Evolutionary conservation across 1,140 invertebrate genomes (phyloP).

Genomic region (Drosophila pseudoobscura): DNA sequence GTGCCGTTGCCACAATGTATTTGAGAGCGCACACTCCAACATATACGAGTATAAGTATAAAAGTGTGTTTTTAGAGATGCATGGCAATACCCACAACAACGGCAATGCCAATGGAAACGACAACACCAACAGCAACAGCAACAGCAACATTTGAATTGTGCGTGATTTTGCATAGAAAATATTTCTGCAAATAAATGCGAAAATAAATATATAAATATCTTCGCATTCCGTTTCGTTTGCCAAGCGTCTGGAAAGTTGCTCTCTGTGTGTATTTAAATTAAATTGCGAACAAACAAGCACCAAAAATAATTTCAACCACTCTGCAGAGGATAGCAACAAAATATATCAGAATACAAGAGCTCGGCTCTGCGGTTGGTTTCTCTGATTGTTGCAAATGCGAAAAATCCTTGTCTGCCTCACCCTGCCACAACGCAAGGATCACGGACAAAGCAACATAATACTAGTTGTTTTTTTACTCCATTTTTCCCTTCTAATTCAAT

Average conservation of each 20-base stretch:
- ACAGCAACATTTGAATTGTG: conserved; percentile 37
- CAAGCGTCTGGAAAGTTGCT: conserved; percentile 44
- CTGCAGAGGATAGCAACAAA: conserved; percentile 23
- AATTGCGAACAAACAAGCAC: conserved; percentile 45
- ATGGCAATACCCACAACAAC: neutral
- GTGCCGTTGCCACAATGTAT: neutral
- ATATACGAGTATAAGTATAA: neutral
- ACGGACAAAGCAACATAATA: conserved; percentile 14
- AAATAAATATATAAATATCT: conserved; percentile 21
- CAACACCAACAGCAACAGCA: conserved; percentile 4
- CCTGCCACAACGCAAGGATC: conserved; percentile 8
- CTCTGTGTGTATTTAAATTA: conserved; percentile 44
- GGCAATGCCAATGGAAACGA: too few relatives aligned
- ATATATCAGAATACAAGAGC: conserved; percentile 9
- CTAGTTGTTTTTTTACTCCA: neutral
- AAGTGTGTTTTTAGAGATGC: conserved; percentile 5
- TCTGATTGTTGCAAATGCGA: conserved; percentile 22
- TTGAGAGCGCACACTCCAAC: neutral
- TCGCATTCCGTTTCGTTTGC: conserved; percentile 40
- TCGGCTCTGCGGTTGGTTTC: conserved; percentile 4
- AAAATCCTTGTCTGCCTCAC: conserved; percentile 10
- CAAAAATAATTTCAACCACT: conserved; percentile 39
- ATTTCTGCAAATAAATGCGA: conserved; percentile 28
- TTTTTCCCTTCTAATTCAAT: conserved; percentile 3
- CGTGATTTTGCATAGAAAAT: conserved; percentile 51